Percentiles rank a stretch among this genome's conserved stretches.
These are phyloP conservation scores for Macrosoma leucophasiata DNA, from an alignment of 2,888 invertebrate species.

Conservation along the genomic window DNA sequence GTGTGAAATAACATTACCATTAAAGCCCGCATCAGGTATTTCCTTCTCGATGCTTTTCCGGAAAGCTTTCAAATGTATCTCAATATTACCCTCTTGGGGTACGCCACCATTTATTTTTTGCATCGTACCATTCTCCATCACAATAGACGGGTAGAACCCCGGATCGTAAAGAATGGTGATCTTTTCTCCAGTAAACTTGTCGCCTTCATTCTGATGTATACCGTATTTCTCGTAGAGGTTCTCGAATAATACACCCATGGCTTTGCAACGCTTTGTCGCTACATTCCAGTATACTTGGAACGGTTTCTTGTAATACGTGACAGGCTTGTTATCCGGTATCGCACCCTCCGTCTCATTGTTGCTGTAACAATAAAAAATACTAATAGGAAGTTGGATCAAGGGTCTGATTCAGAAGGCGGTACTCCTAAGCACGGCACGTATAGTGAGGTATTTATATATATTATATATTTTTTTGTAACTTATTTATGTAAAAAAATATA, in stretches of 20 bases:
- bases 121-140: conserved; percentile 62
- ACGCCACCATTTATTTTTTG: conserved; percentile 81
- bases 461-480: too few species aligned
- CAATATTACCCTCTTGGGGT: conserved; percentile 81
- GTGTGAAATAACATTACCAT: too few species aligned
- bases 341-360: too few species aligned
- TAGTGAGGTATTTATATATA: too few species aligned
- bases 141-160: conserved; percentile 79
- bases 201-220: conserved; percentile 78
- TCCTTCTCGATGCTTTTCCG: conserved; percentile 67
- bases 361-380: too few species aligned
- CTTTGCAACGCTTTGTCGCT: conserved; percentile 81
- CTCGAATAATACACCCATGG: conserved; percentile 75
- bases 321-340: too few species aligned
- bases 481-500: too few species aligned
- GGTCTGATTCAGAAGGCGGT: too few species aligned
- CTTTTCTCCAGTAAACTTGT: conserved; percentile 78
- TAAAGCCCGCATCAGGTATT: conserved; percentile 75
- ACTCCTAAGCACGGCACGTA: too few species aligned
- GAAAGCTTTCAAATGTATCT: conserved; percentile 76
- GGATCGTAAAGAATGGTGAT: conserved; percentile 83
- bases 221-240: conserved; percentile 74
- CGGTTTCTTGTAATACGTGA: too few species aligned
- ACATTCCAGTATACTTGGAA: conserved; percentile 83
- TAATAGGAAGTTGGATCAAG: too few species aligned